Evolutionary conservation across 2,888 invertebrate genomes (phyloP), one percentile per base, ranked within the genome.

Genomic region (Lasioglossum marginatum): DNA sequence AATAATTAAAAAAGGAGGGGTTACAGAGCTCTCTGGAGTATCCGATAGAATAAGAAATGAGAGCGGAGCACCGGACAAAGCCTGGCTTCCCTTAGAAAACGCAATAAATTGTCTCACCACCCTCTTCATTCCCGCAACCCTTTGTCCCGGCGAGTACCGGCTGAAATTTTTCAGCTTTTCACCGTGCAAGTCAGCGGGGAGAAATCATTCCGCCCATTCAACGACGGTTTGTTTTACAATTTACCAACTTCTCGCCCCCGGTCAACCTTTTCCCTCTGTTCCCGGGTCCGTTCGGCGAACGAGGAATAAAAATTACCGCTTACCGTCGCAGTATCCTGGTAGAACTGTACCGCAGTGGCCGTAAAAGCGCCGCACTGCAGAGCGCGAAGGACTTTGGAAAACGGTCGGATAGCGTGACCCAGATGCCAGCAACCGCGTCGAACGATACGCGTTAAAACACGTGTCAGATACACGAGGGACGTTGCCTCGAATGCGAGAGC

Each of bases 371-470:
- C 86, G 86, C 83, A 81, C 66, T 77, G 86, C 79, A 78, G 79
- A 76, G 57, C 82, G 86, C 71, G 79, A 71, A 80, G 80, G 86
- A 81, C 80, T 80, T 81, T 78, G 75, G 86, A 72, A 80, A 86
- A 87, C 79, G 82, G 73, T 74, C 80, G 79, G 78, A 76, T 75
- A 82, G 79, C 81, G 80, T 87, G 87, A 87, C 87, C 87, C 83
- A 87, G 86, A 86, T 87, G 80, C 80, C 6, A 6, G 48, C 19
- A n/a, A 43, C 80, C 37, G 4, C 79, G 86, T 83, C 82, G 86
- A 87, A 85, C 82, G 85, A 72, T 82, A 79, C 85, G 74, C 85
- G 85, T 71, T 86, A 79, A 85, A 85, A 85, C 86, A 85, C 86
- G 86, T 81, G 86, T 86, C 85, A 72, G 81, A 86, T 86, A 81